These are phyloP conservation scores for Taurulus bubalis DNA, from an alignment of 2,113 vertebrate species.

Conservation along the genomic window DNA sequence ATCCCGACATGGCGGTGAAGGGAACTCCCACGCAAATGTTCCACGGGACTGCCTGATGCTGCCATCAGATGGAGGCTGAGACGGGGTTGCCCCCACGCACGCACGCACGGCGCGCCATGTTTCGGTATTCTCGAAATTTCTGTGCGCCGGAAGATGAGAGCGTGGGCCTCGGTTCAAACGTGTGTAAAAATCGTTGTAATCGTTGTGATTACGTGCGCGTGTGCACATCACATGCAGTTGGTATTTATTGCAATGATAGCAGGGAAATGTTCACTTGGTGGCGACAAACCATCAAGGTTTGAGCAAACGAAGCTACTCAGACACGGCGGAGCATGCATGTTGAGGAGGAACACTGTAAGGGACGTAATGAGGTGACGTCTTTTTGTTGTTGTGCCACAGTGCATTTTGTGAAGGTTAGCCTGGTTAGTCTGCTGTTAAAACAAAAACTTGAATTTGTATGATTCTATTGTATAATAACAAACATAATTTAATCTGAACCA, in stretches of 20 bases:
- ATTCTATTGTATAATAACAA: not conserved
- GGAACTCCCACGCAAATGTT: constrained; percentile 88
- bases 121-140: constrained; percentile 56
- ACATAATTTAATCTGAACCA: not conserved
- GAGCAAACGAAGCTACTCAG: not conserved
- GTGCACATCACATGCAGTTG: not conserved
- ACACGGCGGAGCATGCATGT: not conserved
- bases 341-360: no score
- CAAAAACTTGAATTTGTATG: not conserved
- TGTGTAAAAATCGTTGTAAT: no score
- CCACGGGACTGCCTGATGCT: constrained; percentile 86
- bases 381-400: not conserved
- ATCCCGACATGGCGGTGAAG: constrained; percentile 82
- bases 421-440: not conserved
- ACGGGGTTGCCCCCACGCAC: constrained; percentile 80
- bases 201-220: not conserved
- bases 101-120: constrained; percentile 65
- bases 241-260: not conserved
- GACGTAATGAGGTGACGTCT: not conserved
- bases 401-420: not conserved
- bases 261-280: constrained; percentile 38
- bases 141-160: constrained; percentile 6
- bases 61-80: constrained; percentile 85
- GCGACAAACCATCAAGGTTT: constrained; percentile 51
- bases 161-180: not conserved